Base-by-base conservation (phyloP, 2,888 invertebrate genomes). In the Hypercompe scribonia region DNA sequence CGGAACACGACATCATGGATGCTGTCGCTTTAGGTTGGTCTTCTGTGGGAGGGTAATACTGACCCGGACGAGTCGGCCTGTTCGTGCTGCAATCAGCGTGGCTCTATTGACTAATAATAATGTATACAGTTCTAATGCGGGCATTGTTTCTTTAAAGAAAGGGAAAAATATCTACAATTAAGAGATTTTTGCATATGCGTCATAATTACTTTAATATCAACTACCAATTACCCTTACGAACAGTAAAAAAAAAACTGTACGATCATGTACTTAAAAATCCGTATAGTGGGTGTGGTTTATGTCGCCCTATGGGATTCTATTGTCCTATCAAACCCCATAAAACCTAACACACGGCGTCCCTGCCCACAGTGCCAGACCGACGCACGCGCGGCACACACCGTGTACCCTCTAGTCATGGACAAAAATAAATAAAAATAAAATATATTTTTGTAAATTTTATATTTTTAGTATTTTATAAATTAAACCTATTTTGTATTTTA, bases 231-330 rank as follows among this genome's bases (percentile, higher is more conserved):
- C 31, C 18, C 39, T 46, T 61, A n/a, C 28, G 42, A 39, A 24
- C 28, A 50, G 39, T 54, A 66, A 39, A 63, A 33, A 66, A 65
- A 28, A 66, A 11, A 70, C 54, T 24, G 63, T 63, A 68, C 71
- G 36, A 42, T 13, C 72, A 68, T 70, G n/a, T 73, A 74, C 42
- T 74, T 71, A 13, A 63, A 73, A 74, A 72, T 74, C 68, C 58
- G 74, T 81, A 31, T 61, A 86, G 83, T 85, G 86, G 93, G 93
- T 90, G 93, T 90, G 86, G 84, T 88, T 73, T 74, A 66, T 8
- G 31, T 81, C 86, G 72, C 81, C 88, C 88, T 78, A 84, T 78
- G 74, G 68, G 58, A 65, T 24, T 65, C 65, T 50, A 74, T 65
- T 73, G 67, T 68, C 65, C 72, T 76, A 74, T 72, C 61, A 39